A percentile compares a stretch with the other conserved stretches of the same genome.
Evolutionary conservation across 2,113 vertebrate genomes (phyloP).

Genomic region (Brienomyrus brachyistius): DNA sequence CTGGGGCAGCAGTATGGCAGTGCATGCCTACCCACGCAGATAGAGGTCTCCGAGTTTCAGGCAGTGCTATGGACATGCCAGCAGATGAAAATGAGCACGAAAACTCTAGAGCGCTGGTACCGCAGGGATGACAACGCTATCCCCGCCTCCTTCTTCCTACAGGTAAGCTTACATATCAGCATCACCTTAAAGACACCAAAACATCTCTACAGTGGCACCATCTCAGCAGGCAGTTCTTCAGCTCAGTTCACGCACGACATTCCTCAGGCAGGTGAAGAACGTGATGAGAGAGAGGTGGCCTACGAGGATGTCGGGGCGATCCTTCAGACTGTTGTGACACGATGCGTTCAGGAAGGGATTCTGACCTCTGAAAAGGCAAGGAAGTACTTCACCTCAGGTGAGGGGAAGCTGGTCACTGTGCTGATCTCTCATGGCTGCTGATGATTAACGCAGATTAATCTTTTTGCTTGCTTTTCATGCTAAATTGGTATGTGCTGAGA

Average conservation of each 20-base stretch:
- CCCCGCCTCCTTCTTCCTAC: slow-evolving; percentile 56
- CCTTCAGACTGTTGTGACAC: slow-evolving; percentile 46
- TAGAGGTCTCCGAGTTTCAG: slow-evolving; percentile 63
- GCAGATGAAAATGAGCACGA: slow-evolving; percentile 44
- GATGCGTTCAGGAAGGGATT: slow-evolving; percentile 42
- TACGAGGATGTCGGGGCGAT: slow-evolving; percentile 37
- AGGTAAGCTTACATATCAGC: slow-evolving; percentile 23
- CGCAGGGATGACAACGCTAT: slow-evolving; percentile 61
- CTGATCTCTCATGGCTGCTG: neutral
- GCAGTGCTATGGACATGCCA: slow-evolving; percentile 54
- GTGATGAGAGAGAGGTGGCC: slow-evolving; percentile 21
- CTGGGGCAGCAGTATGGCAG: slow-evolving; percentile 60
- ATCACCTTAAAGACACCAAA: neutral
- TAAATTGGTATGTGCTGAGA: neutral
- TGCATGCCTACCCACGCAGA: slow-evolving; percentile 46
- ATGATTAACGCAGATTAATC: neutral
- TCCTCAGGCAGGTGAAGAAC: slow-evolving; percentile 14
- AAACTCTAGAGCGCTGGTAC: slow-evolving; percentile 54
- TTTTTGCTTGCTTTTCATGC: neutral
- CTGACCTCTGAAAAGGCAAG: slow-evolving; percentile 47
- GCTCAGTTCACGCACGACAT: neutral
- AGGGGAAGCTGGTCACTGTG: neutral
- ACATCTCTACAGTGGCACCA: neutral
- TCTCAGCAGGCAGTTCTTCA: neutral
- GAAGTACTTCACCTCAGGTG: slow-evolving; percentile 58